Conservation (phyloP, 1,140 invertebrate species). For the Scylla paramamosain region DNA sequence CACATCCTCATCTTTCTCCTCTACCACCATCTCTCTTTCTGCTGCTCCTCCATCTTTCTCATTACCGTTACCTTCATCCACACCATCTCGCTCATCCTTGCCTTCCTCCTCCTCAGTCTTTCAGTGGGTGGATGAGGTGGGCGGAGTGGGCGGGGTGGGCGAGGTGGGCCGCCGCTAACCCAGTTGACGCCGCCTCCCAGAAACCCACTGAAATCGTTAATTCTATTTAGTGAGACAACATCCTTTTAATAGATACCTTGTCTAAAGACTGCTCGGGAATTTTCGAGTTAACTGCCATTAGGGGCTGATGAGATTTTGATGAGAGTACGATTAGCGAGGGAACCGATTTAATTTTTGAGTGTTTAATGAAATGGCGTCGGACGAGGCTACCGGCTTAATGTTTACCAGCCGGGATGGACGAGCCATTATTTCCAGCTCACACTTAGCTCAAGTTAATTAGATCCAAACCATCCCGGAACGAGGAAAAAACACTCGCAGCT, state of each 20-base stretch:
- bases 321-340: conserved; percentile 50
- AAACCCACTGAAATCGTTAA: conserved; percentile 4
- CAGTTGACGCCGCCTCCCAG: background rate
- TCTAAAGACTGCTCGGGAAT: conserved; percentile 59
- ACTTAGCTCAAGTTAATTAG: conserved; percentile 15
- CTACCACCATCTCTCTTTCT: no score
- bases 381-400: background rate
- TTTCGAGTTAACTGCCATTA: conserved; percentile 61
- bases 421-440: conserved; percentile 11
- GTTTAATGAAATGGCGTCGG: conserved; percentile 41
- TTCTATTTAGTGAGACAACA: conserved; percentile 35
- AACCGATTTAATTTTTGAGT: conserved; percentile 43
- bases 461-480: conserved; percentile 8
- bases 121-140: background rate
- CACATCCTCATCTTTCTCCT: no score
- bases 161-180: background rate
- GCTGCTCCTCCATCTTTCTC: no score
- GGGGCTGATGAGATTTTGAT: conserved; percentile 59
- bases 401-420: background rate
- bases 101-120: background rate
- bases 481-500: conserved; percentile 1
- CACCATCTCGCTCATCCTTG: background rate
- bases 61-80: background rate
- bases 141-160: background rate
- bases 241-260: conserved; percentile 59